These are phyloP conservation scores for Tridacna gigas DNA, from an alignment of 2,888 invertebrate species.

Conservation along the genomic window DNA sequence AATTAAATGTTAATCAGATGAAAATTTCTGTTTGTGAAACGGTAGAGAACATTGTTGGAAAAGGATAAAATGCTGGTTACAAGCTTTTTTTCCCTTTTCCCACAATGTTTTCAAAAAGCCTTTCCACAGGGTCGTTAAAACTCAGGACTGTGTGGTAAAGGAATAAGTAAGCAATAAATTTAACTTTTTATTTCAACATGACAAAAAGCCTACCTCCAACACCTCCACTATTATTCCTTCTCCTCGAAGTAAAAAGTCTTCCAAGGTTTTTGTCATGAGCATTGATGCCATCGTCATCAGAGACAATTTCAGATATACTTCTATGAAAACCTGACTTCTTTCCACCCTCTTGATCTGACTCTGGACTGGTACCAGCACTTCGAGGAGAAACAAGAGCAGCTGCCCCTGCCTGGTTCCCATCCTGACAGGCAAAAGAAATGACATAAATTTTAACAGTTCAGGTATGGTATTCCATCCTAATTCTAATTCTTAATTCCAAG, in stretches of 20 bases:
- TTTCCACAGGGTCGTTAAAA: too few relatives aligned
- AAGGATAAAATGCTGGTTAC: too few relatives aligned
- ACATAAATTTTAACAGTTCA: too few relatives aligned
- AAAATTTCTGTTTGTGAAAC: too few relatives aligned
- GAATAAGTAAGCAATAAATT: too few relatives aligned
- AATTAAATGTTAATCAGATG: too few relatives aligned
- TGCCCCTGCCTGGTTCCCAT: slow-evolving; percentile 40
- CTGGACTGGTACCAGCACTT: slow-evolving; percentile 82
- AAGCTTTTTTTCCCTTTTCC: too few relatives aligned
- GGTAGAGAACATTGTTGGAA: too few relatives aligned
- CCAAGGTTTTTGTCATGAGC: slow-evolving; percentile 74
- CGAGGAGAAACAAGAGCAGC: slow-evolving; percentile 60
- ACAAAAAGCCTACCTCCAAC: slow-evolving; percentile 84
- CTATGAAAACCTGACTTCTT: slow-evolving; percentile 80
- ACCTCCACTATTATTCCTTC: slow-evolving; percentile 90
- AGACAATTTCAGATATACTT: slow-evolving; percentile 83
- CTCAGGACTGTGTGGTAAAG: too few relatives aligned
- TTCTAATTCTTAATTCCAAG: too few relatives aligned
- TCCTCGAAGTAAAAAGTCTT: slow-evolving; percentile 56
- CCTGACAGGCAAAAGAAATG: slow-evolving; percentile 28
- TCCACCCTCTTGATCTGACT: slow-evolving; percentile 75
- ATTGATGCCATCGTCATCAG: slow-evolving; percentile 75
- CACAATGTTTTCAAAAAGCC: too few relatives aligned
- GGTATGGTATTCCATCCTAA: too few relatives aligned
- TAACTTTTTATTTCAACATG: neutral